Evolutionary conservation across 2,113 vertebrate genomes (phyloP), one percentile per base, ranked within the genome.

Genomic region (Channa argus): DNA sequence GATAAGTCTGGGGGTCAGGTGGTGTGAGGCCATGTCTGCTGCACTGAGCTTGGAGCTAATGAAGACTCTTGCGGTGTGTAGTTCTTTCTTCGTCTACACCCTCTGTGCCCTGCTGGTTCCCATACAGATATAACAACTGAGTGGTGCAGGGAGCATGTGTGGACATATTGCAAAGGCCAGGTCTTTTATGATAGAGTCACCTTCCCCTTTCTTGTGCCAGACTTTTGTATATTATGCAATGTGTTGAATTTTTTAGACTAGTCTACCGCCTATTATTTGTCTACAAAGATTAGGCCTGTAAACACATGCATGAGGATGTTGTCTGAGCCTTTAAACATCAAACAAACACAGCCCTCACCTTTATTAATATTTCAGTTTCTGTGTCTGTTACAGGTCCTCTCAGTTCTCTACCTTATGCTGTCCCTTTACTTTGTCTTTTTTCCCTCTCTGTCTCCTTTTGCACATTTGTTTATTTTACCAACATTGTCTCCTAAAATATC

Each of bases 311-410:
- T 55, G 69, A 67, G 51, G 85, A 79, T 79, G 83, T 80, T 86
- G 89, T 89, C 87, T 72, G 41, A 77, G 88, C 70, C 74, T 83
- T 86, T 89, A 90, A 88, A 86, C 79, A 82, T 90, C 87, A 24
- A 24, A 24, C 24, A 24, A 24, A 24, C 24, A 88, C 79, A 83
- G 62, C 46, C 45, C 46, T 82, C 70, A 39, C 38, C 64, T 45
- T 82, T 64, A 87, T 90, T 77, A 85, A 89, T 90, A 76, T 87
- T 87, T 86, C 59, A 86, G 79, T 52, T 38, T 77, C 47, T 75
- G 69, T 77, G 70, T 87, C 65, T 68, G 46, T 76, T 63, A 74
- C 67, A 66, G 53, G 41, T 77, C 72, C 46, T 74, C 44, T 36
- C 60, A 58, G 53, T 79, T 80, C 45, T 67, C 66, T 24, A n/a